These are phyloP conservation scores for Mustela nigripes DNA, from an alignment of 2,113 vertebrate species.

Conservation along the genomic window DNA sequence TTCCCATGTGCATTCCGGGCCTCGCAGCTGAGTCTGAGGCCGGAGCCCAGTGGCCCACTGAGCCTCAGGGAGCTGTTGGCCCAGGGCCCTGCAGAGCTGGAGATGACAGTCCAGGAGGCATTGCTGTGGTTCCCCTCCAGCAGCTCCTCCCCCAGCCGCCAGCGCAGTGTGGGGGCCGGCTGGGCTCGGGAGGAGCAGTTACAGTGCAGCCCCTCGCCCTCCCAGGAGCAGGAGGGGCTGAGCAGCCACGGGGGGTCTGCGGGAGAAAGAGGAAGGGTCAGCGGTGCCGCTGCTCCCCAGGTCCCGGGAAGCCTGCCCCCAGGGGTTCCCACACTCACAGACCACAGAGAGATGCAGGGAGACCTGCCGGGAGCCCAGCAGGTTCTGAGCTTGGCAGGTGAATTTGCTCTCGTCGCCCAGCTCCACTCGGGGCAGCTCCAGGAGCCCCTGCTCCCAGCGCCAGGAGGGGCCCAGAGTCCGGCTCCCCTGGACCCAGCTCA, in stretches of 20 bases:
- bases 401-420: background rate
- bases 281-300: background rate
- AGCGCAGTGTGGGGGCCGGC: background rate
- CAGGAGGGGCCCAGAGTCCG: background rate
- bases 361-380: background rate
- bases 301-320: background rate
- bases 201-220: background rate
- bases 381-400: constrained; percentile 42
- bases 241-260: background rate
- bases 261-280: background rate
- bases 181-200: background rate
- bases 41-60: no score
- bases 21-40: no score
- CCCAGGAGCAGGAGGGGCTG: background rate
- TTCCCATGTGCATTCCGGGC: no score
- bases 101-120: no score
- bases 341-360: background rate
- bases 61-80: no score
- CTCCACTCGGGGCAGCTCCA: background rate
- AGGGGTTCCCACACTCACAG: no score
- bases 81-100: no score
- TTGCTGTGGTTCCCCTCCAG: no score
- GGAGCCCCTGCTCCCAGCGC: fast-evolving
- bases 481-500: constrained; percentile 48
- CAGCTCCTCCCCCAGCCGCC: background rate